These are phyloP conservation scores for Acleris laterana DNA, from an alignment of 2,888 invertebrate species.

Conservation along the genomic window DNA sequence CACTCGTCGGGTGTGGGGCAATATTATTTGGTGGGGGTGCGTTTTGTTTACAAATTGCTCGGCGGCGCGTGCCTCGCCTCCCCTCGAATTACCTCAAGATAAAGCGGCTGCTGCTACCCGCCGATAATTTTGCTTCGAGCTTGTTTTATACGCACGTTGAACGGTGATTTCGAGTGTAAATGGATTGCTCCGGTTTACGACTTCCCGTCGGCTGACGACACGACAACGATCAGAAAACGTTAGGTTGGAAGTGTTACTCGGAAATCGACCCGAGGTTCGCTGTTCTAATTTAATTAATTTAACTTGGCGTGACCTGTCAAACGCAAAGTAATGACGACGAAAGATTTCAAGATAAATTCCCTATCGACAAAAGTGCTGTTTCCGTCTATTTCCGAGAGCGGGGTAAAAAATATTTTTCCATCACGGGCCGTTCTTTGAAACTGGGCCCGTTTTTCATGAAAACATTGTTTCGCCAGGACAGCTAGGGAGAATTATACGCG, in stretches of 20 bases:
- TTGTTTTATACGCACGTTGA: slow-evolving; percentile 66
- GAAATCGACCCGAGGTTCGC: neutral
- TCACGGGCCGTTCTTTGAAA: slow-evolving; percentile 28
- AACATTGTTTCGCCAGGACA: slow-evolving; percentile 37
- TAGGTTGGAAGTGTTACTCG: neutral
- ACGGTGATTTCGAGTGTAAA: slow-evolving; percentile 64
- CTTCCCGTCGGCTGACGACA: slow-evolving; percentile 42
- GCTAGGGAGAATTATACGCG: slow-evolving; percentile 38
- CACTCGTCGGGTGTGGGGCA: slow-evolving; percentile 56
- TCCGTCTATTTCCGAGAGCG: slow-evolving; percentile 30
- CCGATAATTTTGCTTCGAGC: slow-evolving; percentile 70
- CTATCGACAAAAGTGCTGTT: slow-evolving; percentile 24
- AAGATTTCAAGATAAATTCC: slow-evolving; percentile 28
- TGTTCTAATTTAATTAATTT: slow-evolving; percentile 17
- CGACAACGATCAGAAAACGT: slow-evolving; percentile 30
- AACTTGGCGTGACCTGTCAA: slow-evolving; percentile 19
- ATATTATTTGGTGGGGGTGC: slow-evolving; percentile 73
- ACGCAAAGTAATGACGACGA: slow-evolving; percentile 26
- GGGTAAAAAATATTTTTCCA: slow-evolving; percentile 32
- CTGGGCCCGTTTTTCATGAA: slow-evolving; percentile 36
- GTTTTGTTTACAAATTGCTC: slow-evolving; percentile 82
- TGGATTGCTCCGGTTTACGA: slow-evolving; percentile 65
- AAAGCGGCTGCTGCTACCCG: slow-evolving; percentile 62
- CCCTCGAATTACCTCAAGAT: slow-evolving; percentile 56
- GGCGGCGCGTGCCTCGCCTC: slow-evolving; percentile 68